Percentiles rank a stretch among this genome's conserved stretches.
Evolutionary conservation across 2,797 vertebrate species (phyloP).

Genomic region (Cossypha polioptera): DNA sequence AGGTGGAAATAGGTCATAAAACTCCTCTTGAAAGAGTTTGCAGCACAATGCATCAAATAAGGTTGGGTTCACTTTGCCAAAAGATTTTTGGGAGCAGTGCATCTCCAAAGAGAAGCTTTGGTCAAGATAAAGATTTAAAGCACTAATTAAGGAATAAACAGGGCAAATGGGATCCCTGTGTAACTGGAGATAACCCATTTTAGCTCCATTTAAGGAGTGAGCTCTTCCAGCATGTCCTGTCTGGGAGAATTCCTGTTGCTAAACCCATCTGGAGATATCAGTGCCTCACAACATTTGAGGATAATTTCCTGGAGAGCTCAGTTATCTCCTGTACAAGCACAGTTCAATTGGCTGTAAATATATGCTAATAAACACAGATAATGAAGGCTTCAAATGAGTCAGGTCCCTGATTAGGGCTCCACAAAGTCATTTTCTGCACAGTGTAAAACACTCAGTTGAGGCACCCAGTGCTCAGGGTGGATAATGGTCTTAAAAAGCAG

Average conservation of each 20-base stretch:
- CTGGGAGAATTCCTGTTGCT: background rate
- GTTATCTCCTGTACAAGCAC: background rate
- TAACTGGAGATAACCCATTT: background rate
- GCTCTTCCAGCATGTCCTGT: background rate
- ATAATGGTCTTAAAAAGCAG: conserved; percentile 23
- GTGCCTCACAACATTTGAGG: background rate
- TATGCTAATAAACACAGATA: conserved; percentile 20
- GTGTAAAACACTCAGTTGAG: background rate
- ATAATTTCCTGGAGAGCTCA: background rate
- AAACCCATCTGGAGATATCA: background rate
- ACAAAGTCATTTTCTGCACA: background rate
- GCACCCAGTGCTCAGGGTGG: background rate
- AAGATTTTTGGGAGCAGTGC: background rate
- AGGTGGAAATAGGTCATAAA: background rate
- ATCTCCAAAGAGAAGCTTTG: background rate
- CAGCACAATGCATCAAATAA: background rate
- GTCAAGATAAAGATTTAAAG: background rate
- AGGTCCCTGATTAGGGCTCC: background rate
- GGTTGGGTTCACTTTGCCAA: background rate
- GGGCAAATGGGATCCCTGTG: background rate
- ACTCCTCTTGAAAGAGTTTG: background rate
- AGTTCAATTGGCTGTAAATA: background rate
- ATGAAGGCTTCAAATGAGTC: background rate
- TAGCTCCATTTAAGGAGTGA: background rate
- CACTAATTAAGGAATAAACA: background rate